A percentile compares a stretch with the other conserved stretches of the same genome.
These are phyloP conservation scores for Drosophila hamatofila DNA, from an alignment of 2,888 invertebrate species.

Conservation along the genomic window DNA sequence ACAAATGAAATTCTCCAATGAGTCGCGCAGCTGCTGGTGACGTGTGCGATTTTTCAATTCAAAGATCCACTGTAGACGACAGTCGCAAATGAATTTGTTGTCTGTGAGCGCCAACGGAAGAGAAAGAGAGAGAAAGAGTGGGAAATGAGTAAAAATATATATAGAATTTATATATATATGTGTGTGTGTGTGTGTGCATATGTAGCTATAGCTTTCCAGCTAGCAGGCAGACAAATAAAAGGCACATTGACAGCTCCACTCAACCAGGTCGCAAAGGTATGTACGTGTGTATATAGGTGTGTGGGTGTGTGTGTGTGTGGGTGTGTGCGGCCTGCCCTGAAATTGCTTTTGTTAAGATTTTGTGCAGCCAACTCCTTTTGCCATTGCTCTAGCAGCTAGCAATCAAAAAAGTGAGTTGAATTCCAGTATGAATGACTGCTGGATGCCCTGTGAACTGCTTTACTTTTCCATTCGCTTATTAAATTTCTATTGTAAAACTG, in stretches of 20 bases:
- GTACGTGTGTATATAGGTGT: not conserved
- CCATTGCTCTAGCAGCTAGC: not conserved
- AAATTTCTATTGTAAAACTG: no score
- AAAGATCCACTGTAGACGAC: conserved; percentile 93
- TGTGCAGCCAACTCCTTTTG: conserved; percentile 10
- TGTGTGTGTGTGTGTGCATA: not conserved
- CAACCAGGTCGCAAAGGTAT: conserved; percentile 3
- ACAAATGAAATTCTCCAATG: conserved; percentile 90
- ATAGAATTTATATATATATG: not conserved
- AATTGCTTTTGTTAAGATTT: conserved; percentile 75
- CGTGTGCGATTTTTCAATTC: conserved; percentile 89
- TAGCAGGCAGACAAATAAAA: conserved; percentile 35
- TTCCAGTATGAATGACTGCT: not conserved
- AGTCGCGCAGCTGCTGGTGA: conserved; percentile 89
- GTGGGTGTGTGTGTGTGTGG: not conserved
- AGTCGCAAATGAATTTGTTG: conserved; percentile 93
- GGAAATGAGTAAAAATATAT: conserved; percentile 33
- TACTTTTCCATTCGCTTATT: no score
- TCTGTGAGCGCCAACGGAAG: conserved; percentile 86
- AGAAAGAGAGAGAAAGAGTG: conserved; percentile 19
- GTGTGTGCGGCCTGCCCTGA: conserved; percentile 38
- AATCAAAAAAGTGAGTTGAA: not conserved
- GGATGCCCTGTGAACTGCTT: not conserved
- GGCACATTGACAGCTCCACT: conserved; percentile 53
- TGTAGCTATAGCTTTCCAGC: conserved; percentile 9